phyloP scores from a whole-genome alignment of 2,113 vertebrate genomes.

The Probosciger aterrimus region DNA sequence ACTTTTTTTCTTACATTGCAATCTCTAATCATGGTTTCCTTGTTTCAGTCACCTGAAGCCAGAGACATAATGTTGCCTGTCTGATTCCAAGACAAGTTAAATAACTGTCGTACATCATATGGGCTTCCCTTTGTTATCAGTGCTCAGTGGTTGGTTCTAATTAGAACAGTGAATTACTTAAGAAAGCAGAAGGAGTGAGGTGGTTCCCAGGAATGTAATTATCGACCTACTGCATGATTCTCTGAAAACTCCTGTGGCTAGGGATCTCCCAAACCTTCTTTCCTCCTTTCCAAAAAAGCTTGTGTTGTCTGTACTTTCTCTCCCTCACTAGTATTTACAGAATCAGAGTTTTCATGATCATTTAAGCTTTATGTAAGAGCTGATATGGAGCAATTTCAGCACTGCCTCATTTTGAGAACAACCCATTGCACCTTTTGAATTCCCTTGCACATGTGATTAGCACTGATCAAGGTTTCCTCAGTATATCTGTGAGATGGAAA shows the following conservation, averaged over 20 bases:
- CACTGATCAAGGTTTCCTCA: background rate
- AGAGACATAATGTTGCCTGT: background rate
- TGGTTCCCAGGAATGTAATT: slow-evolving; percentile 39
- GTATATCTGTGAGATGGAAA: background rate
- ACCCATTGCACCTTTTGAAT: background rate
- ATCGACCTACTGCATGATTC: background rate
- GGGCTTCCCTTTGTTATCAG: slow-evolving; percentile 14
- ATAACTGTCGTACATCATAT: slow-evolving; percentile 5
- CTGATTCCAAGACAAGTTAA: slow-evolving; percentile 28
- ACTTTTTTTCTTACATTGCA: background rate
- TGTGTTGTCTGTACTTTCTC: background rate
- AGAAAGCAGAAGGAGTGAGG: slow-evolving; percentile 33
- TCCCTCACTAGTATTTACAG: background rate
- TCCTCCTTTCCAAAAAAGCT: background rate
- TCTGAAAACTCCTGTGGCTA: slow-evolving; percentile 10
- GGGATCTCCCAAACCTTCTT: background rate
- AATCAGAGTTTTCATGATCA: background rate
- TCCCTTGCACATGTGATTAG: background rate
- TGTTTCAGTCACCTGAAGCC: background rate
- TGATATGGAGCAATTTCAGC: background rate
- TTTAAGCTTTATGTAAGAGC: background rate
- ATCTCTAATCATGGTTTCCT: background rate
- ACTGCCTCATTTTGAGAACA: background rate
- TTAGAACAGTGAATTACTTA: slow-evolving; percentile 44
- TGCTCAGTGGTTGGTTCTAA: slow-evolving; percentile 38